Percentiles rank a stretch among this genome's conserved stretches.
These are phyloP conservation scores for Lophotis ruficrista DNA, from an alignment of 2,113 vertebrate genomes.

Conservation along the genomic window DNA sequence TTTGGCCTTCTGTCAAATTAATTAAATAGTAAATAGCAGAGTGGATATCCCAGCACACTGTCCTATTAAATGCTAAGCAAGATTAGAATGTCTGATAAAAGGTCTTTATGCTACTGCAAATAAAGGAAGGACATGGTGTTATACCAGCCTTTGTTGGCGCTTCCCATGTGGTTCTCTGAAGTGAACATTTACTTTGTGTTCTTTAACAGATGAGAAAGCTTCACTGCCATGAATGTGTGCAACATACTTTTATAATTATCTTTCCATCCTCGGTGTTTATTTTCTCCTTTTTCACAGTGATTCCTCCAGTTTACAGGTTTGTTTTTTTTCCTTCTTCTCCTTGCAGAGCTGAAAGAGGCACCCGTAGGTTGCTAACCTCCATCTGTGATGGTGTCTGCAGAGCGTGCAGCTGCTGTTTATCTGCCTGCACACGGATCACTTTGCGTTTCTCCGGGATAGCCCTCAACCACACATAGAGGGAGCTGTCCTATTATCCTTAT, in stretches of 20 bases:
- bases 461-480: neutral
- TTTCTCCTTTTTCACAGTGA: neutral
- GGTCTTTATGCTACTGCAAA: slow-evolving; percentile 28
- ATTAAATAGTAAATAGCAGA: slow-evolving; percentile 68
- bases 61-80: slow-evolving; percentile 55
- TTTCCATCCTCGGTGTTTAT: neutral
- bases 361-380: neutral
- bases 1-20: slow-evolving; percentile 64
- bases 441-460: fast-evolving
- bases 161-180: slow-evolving; percentile 46
- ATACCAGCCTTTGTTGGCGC: slow-evolving; percentile 32
- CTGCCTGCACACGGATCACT: neutral
- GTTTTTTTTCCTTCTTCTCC: neutral
- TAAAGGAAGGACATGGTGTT: slow-evolving; percentile 25
- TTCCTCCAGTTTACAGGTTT: neutral
- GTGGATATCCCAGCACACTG: slow-evolving; percentile 56
- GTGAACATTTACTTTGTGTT: slow-evolving; percentile 27
- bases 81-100: slow-evolving; percentile 53
- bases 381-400: neutral
- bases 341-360: neutral
- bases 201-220: neutral
- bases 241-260: neutral
- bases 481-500: neutral
- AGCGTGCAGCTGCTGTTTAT: neutral
- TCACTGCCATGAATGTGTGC: neutral